A percentile compares a stretch with the other conserved stretches of the same genome.
These are phyloP conservation scores for Helicoverpa assulta DNA, from an alignment of 2,888 invertebrate genomes.

Conservation along the genomic window DNA sequence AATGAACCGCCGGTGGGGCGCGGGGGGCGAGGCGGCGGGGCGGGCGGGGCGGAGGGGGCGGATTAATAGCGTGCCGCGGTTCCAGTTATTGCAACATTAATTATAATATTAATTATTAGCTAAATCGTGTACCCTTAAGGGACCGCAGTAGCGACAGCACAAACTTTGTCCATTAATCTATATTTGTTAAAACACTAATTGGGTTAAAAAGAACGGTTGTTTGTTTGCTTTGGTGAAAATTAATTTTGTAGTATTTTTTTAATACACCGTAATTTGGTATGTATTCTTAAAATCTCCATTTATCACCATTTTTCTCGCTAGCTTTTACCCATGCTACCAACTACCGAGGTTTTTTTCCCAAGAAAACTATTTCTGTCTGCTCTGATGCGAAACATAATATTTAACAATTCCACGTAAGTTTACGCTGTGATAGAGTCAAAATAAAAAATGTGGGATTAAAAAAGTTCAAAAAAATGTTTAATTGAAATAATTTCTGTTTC, in stretches of 20 bases:
- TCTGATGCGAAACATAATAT: too few species aligned
- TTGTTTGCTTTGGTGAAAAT: background rate
- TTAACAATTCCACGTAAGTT: too few species aligned
- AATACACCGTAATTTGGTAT: background rate
- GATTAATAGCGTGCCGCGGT: slow-evolving; percentile 75
- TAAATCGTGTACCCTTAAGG: slow-evolving; percentile 83
- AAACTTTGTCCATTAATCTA: slow-evolving; percentile 47
- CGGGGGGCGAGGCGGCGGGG: slow-evolving; percentile 22
- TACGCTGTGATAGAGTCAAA: background rate
- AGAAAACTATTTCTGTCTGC: too few species aligned
- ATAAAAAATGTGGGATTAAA: background rate
- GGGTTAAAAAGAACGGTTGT: slow-evolving; percentile 15
- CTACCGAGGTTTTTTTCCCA: too few species aligned
- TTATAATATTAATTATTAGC: slow-evolving; percentile 90
- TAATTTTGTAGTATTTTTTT: background rate
- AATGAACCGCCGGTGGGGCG: slow-evolving; percentile 51
- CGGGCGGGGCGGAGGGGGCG: slow-evolving; percentile 38
- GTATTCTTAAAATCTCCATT: background rate
- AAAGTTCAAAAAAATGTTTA: slow-evolving; percentile 16
- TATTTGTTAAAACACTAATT: slow-evolving; percentile 54
- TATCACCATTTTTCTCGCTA: too few species aligned
- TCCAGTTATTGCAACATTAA: slow-evolving; percentile 85
- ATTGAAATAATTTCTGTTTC: slow-evolving; percentile 43
- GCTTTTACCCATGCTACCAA: too few species aligned
- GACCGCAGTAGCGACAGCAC: slow-evolving; percentile 68